phyloP scores from a whole-genome alignment of 2,113 vertebrate species.

The Eubucco bourcierii region DNA sequence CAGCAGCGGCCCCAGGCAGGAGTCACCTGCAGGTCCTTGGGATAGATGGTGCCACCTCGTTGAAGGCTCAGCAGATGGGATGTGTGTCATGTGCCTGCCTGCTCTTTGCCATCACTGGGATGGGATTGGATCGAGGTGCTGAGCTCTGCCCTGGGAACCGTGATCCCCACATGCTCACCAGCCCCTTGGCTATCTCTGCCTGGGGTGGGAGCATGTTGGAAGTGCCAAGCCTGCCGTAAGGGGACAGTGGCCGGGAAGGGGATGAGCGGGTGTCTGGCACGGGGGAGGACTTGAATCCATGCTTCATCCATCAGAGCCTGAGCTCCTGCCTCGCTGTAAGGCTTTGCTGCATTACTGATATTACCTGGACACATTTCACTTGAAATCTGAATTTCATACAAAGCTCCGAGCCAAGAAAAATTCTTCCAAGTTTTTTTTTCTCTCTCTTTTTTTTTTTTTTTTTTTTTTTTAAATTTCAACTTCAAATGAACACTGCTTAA shows the following conservation, averaged over 20 bases:
- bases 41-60: background rate
- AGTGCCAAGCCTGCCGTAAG: background rate
- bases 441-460: background rate
- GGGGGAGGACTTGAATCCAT: background rate
- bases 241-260: fast-evolving
- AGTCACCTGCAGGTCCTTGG: background rate
- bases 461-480: background rate
- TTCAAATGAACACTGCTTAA: conserved; percentile 43
- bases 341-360: background rate
- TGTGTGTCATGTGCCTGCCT: fast-evolving
- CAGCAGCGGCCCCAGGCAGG: fast-evolving
- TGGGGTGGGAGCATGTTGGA: too few species aligned
- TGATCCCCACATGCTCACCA: too few species aligned
- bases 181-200: too few species aligned
- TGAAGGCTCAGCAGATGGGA: background rate
- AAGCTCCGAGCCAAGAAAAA: conserved; percentile 12
- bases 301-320: background rate
- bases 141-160: background rate
- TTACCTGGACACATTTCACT: background rate
- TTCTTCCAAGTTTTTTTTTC: background rate
- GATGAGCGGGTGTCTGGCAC: fast-evolving
- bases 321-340: fast-evolving
- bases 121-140: fast-evolving
- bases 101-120: background rate
- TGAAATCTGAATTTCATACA: background rate